A percentile compares a stretch with the other conserved stretches of the same genome.
Conservation (phyloP, 1,140 invertebrate species). For the Manduca sexta region DNA sequence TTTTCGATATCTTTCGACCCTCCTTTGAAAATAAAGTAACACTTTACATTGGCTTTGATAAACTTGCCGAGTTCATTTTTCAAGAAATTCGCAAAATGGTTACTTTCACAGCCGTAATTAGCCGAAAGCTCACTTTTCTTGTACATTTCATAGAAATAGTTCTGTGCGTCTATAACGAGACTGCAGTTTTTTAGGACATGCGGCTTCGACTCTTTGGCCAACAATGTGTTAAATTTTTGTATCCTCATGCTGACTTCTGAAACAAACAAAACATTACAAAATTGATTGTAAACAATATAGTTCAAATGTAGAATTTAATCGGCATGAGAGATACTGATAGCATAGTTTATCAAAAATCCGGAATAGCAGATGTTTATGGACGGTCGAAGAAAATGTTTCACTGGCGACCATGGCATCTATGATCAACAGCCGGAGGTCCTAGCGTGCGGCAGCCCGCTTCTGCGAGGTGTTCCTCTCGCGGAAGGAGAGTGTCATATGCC, state of each 20-base stretch:
- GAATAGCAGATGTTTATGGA: too few relatives aligned
- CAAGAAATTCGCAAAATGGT: conserved; percentile 24
- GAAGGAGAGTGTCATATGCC: too few relatives aligned
- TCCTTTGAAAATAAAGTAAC: conserved; percentile 39
- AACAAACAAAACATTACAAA: too few relatives aligned
- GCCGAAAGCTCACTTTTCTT: conserved; percentile 11
- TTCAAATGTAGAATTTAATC: too few relatives aligned
- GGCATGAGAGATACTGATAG: too few relatives aligned
- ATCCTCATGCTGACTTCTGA: conserved; percentile 1
- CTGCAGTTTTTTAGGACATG: neutral
- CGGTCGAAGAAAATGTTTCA: too few relatives aligned
- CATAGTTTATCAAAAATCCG: too few relatives aligned
- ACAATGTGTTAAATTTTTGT: neutral
- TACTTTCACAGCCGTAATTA: conserved; percentile 26
- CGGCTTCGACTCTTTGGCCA: neutral
- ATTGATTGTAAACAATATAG: too few relatives aligned
- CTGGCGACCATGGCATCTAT: too few relatives aligned
- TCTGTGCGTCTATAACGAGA: conserved; percentile 42
- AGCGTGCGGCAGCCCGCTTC: too few relatives aligned
- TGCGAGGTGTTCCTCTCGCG: too few relatives aligned
- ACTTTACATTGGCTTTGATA: conserved; percentile 32
- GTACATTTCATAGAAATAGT: conserved; percentile 38
- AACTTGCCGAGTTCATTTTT: conserved; percentile 22
- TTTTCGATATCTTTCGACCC: conserved; percentile 19
- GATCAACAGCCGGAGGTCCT: too few relatives aligned